Conservation (phyloP, 92 coral and sea anemone genomes). For the Phenganax marumi region DNA sequence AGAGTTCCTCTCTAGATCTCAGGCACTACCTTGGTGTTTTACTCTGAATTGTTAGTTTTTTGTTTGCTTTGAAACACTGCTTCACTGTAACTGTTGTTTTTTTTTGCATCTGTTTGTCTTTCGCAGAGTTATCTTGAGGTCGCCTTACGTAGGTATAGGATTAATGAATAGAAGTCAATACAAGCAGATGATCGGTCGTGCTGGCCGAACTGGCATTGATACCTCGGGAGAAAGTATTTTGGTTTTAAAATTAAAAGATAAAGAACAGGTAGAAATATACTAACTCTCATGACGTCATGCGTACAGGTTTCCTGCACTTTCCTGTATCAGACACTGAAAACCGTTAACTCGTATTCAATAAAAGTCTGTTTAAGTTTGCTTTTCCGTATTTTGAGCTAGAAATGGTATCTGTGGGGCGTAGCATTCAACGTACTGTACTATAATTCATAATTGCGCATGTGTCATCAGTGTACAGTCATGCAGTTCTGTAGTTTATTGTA, state of each 20-base stretch:
- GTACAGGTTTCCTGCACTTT: neutral
- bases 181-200: slow-evolving; percentile 98
- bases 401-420: too few relatives aligned
- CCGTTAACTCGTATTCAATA: too few relatives aligned
- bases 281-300: neutral
- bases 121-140: slow-evolving; percentile 83
- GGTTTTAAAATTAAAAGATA: slow-evolving; percentile 73
- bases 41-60: neutral
- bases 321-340: neutral
- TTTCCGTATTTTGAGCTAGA: neutral
- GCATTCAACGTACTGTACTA: too few relatives aligned
- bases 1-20: too few relatives aligned
- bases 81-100: neutral
- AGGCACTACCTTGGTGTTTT: neutral
- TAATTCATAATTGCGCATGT: too few relatives aligned
- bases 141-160: slow-evolving; percentile 76
- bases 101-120: slow-evolving; percentile 11
- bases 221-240: slow-evolving; percentile 95
- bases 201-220: slow-evolving; percentile 97
- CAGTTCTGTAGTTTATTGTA: too few relatives aligned
- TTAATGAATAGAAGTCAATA: slow-evolving; percentile 83
- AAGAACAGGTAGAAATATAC: slow-evolving; percentile 59
- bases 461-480: too few relatives aligned
- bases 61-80: neutral
- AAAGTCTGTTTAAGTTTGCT: neutral